Evolutionary conservation across 2,113 vertebrate genomes (phyloP).

Genomic region (Rafetus swinhoei): DNA sequence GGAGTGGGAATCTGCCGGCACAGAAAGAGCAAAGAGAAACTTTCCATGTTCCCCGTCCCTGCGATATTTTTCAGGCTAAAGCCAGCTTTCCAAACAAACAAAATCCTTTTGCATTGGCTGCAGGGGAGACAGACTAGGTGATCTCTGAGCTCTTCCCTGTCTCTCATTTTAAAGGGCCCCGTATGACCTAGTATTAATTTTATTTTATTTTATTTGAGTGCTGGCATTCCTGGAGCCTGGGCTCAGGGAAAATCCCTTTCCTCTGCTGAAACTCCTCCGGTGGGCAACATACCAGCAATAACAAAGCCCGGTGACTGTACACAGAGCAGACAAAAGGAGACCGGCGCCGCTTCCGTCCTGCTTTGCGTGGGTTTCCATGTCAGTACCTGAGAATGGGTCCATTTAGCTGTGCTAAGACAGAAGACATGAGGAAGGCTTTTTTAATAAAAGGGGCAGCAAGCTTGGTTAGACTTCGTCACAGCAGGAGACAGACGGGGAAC

Average conservation of each 20-base stretch:
- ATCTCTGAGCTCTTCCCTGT: neutral
- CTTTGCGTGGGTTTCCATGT: neutral
- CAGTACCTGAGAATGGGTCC: neutral
- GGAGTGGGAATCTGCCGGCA: neutral
- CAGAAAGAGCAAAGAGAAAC: neutral
- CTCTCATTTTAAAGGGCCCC: neutral
- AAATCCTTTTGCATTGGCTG: neutral
- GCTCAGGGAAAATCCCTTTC: neutral
- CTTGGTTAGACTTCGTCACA: neutral
- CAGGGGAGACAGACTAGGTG: neutral
- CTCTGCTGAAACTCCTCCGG: neutral
- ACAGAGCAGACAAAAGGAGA: neutral
- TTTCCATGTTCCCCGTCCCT: neutral
- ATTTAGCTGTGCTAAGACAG: neutral
- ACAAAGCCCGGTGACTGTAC: fast-evolving
- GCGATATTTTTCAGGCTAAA: neutral
- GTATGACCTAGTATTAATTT: fast-evolving
- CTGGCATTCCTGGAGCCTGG: neutral
- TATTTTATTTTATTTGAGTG: neutral
- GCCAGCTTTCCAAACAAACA: neutral
- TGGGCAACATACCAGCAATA: neutral
- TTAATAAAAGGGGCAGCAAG: neutral
- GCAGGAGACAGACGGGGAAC: neutral
- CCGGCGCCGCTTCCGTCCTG: neutral
- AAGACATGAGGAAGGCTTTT: neutral